A percentile compares a stretch with the other conserved stretches of the same genome.
Conservation (phyloP, 2,888 invertebrate genomes). For the Andrena fulva region DNA sequence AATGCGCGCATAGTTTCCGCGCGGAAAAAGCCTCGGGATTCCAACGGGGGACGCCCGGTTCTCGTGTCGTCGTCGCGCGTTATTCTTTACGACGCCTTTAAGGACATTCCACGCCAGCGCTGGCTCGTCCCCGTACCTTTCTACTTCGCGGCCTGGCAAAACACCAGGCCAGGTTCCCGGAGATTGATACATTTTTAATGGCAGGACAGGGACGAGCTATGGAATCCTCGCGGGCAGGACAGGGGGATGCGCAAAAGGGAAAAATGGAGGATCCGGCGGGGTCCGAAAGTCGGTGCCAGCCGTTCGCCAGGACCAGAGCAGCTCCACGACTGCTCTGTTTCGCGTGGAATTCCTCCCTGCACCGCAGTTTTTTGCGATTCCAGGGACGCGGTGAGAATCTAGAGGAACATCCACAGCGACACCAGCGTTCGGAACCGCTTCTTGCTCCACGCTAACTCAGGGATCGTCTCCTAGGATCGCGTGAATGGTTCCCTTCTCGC, state of each 20-base stretch:
- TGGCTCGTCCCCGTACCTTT: conserved; percentile 17
- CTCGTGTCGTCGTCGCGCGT: conserved; percentile 48
- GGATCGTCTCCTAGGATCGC: conserved; percentile 4
- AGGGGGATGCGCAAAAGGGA: not conserved
- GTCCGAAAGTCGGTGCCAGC: conserved; percentile 14
- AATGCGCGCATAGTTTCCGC: conserved; percentile 14
- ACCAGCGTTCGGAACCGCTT: not conserved
- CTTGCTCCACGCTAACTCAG: conserved; percentile 18
- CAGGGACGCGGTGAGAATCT: conserved; percentile 30
- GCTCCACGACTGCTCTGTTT: conserved; percentile 12
- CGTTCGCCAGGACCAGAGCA: not conserved
- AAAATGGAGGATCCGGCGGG: not conserved
- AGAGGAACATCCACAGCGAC: not conserved
- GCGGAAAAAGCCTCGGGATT: conserved; percentile 45
- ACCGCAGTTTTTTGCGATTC: conserved; percentile 15
- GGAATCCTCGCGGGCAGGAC: conserved; percentile 55
- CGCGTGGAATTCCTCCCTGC: conserved; percentile 31
- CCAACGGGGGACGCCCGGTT: conserved; percentile 21
- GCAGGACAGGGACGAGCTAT: conserved; percentile 46
- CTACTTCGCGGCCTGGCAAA: conserved; percentile 48
- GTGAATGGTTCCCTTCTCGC: conserved; percentile 3
- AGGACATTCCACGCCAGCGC: conserved; percentile 66
- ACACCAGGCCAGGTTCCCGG: conserved; percentile 58
- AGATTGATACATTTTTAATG: conserved; percentile 81
- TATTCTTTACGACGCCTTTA: conserved; percentile 77